Evolutionary conservation across 2,113 vertebrate species (phyloP).

Genomic region (Athene noctua): DNA sequence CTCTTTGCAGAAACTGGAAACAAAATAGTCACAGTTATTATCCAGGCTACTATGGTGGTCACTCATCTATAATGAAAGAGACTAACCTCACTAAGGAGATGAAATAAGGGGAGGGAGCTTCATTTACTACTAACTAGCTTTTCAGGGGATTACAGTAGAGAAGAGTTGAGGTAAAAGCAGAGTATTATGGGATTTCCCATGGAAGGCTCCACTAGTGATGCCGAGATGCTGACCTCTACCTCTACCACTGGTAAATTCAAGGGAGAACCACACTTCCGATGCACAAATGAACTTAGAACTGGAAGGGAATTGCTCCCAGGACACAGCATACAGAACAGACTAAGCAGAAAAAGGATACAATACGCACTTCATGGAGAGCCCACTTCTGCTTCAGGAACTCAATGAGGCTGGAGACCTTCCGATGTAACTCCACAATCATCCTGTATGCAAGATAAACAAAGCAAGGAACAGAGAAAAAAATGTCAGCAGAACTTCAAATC

Average conservation of each 20-base stretch:
- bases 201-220: neutral
- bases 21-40: neutral
- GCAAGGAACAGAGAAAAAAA: neutral
- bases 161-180: neutral
- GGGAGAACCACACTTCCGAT: neutral
- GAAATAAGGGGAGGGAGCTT: neutral
- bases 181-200: neutral
- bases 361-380: constrained; percentile 90
- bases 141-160: neutral
- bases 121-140: neutral
- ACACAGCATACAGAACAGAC: neutral
- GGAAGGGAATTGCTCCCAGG: neutral
- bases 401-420: constrained; percentile 96
- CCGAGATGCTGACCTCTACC: neutral
- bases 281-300: neutral
- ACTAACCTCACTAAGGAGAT: neutral
- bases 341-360: constrained; percentile 87
- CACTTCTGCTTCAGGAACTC: constrained; percentile 98
- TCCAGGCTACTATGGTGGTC: neutral
- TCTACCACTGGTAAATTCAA: neutral
- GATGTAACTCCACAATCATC: constrained; percentile 97
- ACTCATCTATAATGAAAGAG: neutral
- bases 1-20: neutral
- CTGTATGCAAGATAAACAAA: constrained; percentile 57
- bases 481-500: neutral